Base-by-base conservation (phyloP, 2,797 vertebrate species). In the Hephaestus fuliginosus region DNA sequence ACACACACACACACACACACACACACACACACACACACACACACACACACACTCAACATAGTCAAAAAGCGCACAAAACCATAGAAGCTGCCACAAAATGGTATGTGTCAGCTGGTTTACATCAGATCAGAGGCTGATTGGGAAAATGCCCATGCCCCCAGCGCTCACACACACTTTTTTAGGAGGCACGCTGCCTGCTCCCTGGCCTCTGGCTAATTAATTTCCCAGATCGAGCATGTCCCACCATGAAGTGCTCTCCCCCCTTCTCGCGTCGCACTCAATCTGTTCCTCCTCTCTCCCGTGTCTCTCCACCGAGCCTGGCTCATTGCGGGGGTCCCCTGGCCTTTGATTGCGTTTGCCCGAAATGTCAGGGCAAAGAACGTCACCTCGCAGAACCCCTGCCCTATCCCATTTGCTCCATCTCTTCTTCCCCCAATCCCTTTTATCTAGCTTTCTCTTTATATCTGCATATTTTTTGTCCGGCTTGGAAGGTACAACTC, bases 161-260 rank as follows among this genome's bases (percentile, higher is more conserved):
- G 58, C 22, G 48, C 49, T 72, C 63, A 68, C 77, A 71, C 72
- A 61, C 63, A 79, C 70, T n/a, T n/a, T n/a, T 78, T 53, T 69
- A 44, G 60, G 52, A 60, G 55, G 70, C 78, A 66, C 67, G 39
- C 55, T 83, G 87, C 87, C 88, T 88, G 89, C 81, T 83, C 80
- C 63, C 61, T 89, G 81, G 88, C 89, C 88, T 81, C 70, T 74
- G 84, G 85, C 84, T 94, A 92, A 94, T 94, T 93, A 88, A 94
- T 95, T 92, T 94, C 91, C 93, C 88, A 91, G 89, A 92, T 93
- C 82, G 88, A 94, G 88, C 87, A 81, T 90, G 92, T 94, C 90
- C 91, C 88, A 80, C 84, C 88, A 89, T 90, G 92, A 93, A 90
- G 87, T 86, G 83, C 80, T 88, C 81, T 58, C 85, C 85, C 83